phyloP scores from a whole-genome alignment of 2,113 vertebrate species.

The Hemiscyllium ocellatum region DNA sequence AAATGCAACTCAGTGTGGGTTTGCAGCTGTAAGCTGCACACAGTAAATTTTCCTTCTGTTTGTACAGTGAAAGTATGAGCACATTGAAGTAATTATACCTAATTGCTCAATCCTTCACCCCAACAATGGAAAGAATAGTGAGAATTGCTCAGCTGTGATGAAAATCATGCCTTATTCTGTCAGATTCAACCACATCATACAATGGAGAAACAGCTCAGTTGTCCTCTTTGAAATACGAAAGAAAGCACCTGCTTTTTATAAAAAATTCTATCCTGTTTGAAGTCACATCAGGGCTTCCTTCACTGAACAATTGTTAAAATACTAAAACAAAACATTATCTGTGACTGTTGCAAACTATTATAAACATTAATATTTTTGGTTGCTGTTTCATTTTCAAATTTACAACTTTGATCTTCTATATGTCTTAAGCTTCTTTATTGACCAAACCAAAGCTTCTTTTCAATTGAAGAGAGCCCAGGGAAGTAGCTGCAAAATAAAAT shows the following conservation, averaged over 20 bases:
- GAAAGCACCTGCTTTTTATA: conserved; percentile 11
- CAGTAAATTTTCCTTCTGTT: conserved; percentile 37
- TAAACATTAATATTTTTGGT: neutral
- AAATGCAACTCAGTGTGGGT: neutral
- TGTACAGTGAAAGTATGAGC: neutral
- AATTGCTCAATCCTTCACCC: conserved; percentile 35
- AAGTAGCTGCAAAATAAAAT: neutral
- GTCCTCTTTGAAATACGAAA: neutral
- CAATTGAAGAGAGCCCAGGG: neutral
- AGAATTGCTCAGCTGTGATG: conserved; percentile 34
- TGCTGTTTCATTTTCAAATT: neutral
- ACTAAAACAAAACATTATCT: neutral
- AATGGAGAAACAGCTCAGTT: conserved; percentile 42
- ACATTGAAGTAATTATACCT: conserved; percentile 35
- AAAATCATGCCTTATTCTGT: conserved; percentile 42
- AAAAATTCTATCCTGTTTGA: neutral
- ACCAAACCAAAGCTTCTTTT: neutral
- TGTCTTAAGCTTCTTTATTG: neutral
- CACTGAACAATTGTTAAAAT: neutral
- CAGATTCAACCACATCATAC: conserved; percentile 36
- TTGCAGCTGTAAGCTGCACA: conserved; percentile 23
- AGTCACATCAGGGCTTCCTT: neutral
- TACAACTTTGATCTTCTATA: neutral
- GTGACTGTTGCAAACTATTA: neutral
- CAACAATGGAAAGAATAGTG: conserved; percentile 37